These are phyloP conservation scores for Hyla sarda DNA, from an alignment of 2,113 vertebrate genomes.

Conservation along the genomic window DNA sequence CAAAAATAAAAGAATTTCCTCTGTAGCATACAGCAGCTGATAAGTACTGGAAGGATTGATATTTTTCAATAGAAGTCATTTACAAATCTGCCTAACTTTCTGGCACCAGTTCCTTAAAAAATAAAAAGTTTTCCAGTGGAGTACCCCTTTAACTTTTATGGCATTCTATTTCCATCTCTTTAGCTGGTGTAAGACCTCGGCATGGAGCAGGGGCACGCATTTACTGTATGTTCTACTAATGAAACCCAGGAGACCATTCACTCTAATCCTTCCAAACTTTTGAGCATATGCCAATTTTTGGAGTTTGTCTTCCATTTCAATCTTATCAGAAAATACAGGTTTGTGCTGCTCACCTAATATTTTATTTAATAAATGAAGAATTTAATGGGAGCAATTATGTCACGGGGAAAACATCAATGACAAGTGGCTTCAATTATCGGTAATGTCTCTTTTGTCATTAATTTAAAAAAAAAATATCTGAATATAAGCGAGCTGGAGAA, in stretches of 20 bases:
- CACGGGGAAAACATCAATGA: slow-evolving; percentile 27
- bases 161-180: not conserved
- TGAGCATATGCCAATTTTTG: not conserved
- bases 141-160: not conserved
- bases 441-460: slow-evolving; percentile 38
- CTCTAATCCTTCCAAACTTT: not conserved
- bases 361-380: not conserved
- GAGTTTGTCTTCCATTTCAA: not conserved
- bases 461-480: not conserved
- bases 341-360: not conserved
- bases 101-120: too few species aligned
- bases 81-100: too few species aligned
- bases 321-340: not conserved
- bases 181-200: not conserved
- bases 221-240: slow-evolving; percentile 23
- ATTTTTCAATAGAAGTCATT: too few species aligned
- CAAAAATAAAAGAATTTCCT: too few species aligned
- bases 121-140: too few species aligned
- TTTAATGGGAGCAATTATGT: not conserved
- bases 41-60: too few species aligned
- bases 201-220: not conserved
- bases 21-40: too few species aligned
- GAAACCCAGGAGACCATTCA: not conserved
- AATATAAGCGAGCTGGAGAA: slow-evolving; percentile 13
- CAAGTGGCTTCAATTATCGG: slow-evolving; percentile 34